phyloP scores from a whole-genome alignment of 2,797 vertebrate species.

The Enteromius afrohamiltoni region DNA sequence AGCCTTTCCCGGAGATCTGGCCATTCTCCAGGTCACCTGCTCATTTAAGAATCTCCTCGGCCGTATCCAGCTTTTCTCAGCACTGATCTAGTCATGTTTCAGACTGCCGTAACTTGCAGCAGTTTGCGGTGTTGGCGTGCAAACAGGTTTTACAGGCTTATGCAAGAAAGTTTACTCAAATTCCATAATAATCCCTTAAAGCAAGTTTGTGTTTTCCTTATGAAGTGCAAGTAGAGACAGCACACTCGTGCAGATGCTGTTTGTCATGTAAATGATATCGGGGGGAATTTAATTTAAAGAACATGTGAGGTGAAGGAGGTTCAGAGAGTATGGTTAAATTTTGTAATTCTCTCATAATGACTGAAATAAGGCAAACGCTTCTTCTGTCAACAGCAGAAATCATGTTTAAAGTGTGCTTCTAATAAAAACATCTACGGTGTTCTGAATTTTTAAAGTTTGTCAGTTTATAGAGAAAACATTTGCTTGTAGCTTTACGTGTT shows the following conservation, averaged over 20 bases:
- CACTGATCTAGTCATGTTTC: background rate
- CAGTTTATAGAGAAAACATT: background rate
- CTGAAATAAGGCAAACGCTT: background rate
- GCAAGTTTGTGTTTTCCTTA: constrained; percentile 2
- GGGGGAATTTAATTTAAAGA: constrained; percentile 11
- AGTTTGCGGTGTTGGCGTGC: constrained; percentile 43
- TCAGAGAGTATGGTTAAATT: background rate
- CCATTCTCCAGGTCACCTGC: constrained; percentile 18
- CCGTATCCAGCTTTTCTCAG: background rate
- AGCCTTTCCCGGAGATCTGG: constrained; percentile 14
- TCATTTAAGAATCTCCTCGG: constrained; percentile 13
- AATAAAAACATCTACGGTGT: background rate
- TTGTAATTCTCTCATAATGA: background rate
- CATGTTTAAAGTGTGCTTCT: background rate
- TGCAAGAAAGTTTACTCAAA: constrained; percentile 28
- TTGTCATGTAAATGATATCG: background rate
- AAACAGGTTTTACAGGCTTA: constrained; percentile 73
- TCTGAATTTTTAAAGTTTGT: background rate
- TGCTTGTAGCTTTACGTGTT: background rate
- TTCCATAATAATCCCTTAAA: constrained; percentile 12
- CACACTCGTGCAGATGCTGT: background rate
- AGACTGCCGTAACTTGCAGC: constrained; percentile 65
- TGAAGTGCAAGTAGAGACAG: background rate
- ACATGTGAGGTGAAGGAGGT: background rate
- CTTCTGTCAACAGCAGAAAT: background rate